Evolutionary conservation across 2,888 invertebrate genomes (phyloP), one percentile per base, ranked within the genome.

Genomic region (Drosophila subsilvestris): DNA sequence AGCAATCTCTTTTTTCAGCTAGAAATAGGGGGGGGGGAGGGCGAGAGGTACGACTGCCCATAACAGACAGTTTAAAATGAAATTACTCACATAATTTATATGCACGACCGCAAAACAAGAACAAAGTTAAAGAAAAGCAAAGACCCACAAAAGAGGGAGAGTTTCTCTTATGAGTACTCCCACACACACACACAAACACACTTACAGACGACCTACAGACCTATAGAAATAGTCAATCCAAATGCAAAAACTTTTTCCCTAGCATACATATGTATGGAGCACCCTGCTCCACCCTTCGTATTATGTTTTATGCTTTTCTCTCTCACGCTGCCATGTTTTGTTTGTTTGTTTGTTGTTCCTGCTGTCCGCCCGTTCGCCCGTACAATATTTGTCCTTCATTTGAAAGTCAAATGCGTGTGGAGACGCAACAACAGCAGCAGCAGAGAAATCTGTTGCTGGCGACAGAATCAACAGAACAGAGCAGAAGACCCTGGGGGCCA

Each of bases 301-400:
- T 62, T 72, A 50, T 49, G 45, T 60, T 61, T 70, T 37, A 17
- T 42, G 50, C 17, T 49, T 54, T 63, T 53, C 29, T 45, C 50
- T 49, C 42, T 45, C 18, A 63, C 63, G 42, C 54, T 63, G 29
- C 48, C 65, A 37, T 37, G 37, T 20, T 22, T 65, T 37, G 37
- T 20, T 37, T 65, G 66, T 66, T 66, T 66, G 63, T 67, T 65
- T 63, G 60, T 50, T 70, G 63, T 57, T 78, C 74, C 20, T 76
- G 75, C 47, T 59, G 51, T 20, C 66, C 65, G 75, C 71, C 74
- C 51, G 72, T 67, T 78, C 78, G 71, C 61, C 78, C 82, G 70
- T 79, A 75, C 77, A 87, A 87, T 85, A 87, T 88, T 84, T 88
- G 89, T 86, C 89, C 87, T 88, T 88, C 87, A 87, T 79, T 86